phyloP scores from a whole-genome alignment of 1,140 invertebrate genomes.

The Drosophila biarmipes region DNA sequence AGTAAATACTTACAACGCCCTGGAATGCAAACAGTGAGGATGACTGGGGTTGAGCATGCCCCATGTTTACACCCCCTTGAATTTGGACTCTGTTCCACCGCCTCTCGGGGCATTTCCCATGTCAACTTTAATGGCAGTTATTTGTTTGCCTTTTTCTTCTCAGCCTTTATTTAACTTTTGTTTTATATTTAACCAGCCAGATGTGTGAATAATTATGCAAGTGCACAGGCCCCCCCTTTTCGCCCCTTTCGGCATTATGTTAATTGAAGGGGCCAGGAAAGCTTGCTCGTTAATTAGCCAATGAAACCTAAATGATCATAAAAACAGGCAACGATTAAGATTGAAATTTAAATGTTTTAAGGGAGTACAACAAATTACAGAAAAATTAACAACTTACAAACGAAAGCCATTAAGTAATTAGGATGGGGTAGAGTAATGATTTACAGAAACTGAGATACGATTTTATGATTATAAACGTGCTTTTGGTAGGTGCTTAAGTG shows the following conservation, averaged over 20 bases:
- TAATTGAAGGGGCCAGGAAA: slow-evolving; percentile 26
- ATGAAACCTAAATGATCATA: slow-evolving; percentile 32
- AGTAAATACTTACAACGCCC: slow-evolving; percentile 36
- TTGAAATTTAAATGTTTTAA: slow-evolving; percentile 4
- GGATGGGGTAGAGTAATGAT: neutral
- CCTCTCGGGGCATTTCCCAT: slow-evolving; percentile 66
- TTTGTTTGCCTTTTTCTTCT: slow-evolving; percentile 33
- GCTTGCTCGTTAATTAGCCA: slow-evolving; percentile 13
- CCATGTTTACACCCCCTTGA: slow-evolving; percentile 12
- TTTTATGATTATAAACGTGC: neutral
- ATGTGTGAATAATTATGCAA: slow-evolving; percentile 58
- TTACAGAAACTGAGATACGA: neutral
- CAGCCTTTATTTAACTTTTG: slow-evolving; percentile 38
- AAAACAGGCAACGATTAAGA: slow-evolving; percentile 32
- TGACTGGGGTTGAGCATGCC: slow-evolving; percentile 18
- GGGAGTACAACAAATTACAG: neutral
- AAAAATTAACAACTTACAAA: neutral
- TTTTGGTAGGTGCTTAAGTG: neutral
- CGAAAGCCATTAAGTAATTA: slow-evolving; percentile 12
- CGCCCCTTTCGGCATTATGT: slow-evolving; percentile 3
- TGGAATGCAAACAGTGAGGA: slow-evolving; percentile 3
- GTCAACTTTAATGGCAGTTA: slow-evolving; percentile 47
- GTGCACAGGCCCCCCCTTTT: slow-evolving; percentile 15
- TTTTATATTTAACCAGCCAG: slow-evolving; percentile 46
- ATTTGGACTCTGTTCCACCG: slow-evolving; percentile 28